A percentile compares a stretch with the other conserved stretches of the same genome.
Conservation (phyloP, 2,888 invertebrate genomes). For the Acrocyrtus sp. region DNA sequence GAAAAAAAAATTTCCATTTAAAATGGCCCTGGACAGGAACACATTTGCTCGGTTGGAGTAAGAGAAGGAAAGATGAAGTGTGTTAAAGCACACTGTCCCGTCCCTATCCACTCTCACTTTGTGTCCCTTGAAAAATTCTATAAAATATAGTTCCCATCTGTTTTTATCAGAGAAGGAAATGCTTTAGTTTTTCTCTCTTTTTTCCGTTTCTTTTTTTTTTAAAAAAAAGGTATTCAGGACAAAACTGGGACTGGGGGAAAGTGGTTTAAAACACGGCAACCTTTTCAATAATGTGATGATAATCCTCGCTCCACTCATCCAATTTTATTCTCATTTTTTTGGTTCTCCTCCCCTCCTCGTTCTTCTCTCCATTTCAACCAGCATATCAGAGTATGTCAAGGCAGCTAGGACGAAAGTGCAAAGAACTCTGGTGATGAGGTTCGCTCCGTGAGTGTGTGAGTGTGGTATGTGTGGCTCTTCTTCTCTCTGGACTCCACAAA, state of each 20-base stretch:
- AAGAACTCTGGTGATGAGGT: constrained; percentile 34
- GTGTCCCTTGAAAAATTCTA: constrained; percentile 11
- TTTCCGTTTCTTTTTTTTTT: neutral
- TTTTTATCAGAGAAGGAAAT: neutral
- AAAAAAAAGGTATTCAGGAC: constrained; percentile 10
- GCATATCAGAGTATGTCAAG: constrained; percentile 44
- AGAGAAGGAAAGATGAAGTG: constrained; percentile 14
- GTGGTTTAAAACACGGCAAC: neutral
- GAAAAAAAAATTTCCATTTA: neutral
- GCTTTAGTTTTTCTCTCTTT: neutral
- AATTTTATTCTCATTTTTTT: neutral
- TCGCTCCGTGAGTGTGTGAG: neutral
- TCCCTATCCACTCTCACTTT: constrained; percentile 12
- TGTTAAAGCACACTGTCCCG: constrained; percentile 20
- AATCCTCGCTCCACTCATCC: neutral
- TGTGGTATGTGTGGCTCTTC: constrained; percentile 5
- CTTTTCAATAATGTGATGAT: neutral
- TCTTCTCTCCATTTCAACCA: neutral
- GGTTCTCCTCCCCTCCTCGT: no score
- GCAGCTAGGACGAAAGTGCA: constrained; percentile 51
- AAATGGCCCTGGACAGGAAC: constrained; percentile 1
- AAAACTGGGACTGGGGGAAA: no score
- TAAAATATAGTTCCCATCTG: neutral
- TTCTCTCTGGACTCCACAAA: constrained; percentile 34
- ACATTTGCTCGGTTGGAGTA: no score